Conservation (phyloP, 2,888 invertebrate genomes). For the Neuroscelio doddi region DNA sequence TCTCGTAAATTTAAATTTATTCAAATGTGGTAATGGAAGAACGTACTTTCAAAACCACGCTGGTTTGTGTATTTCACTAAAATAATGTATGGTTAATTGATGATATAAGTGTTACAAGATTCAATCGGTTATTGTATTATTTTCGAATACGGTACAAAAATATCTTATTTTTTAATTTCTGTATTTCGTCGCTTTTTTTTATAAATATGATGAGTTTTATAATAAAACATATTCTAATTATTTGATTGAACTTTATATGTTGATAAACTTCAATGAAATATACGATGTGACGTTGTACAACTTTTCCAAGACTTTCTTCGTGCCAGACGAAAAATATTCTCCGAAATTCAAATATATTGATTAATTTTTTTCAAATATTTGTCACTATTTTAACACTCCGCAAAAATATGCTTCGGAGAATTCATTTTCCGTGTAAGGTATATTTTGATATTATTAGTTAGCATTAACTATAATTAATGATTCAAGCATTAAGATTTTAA, state of each 20-base stretch:
- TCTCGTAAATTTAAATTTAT: conserved; percentile 26
- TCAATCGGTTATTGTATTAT: conserved; percentile 3
- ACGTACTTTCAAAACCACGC: too few species aligned
- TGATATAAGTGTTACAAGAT: too few species aligned
- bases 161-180: conserved; percentile 5
- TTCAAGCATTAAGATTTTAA: neutral
- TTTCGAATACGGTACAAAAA: neutral
- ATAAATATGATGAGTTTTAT: neutral
- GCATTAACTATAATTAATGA: neutral
- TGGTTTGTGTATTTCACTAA: too few species aligned
- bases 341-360: neutral
- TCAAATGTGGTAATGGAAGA: neutral
- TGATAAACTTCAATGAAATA: too few species aligned
- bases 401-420: too few species aligned
- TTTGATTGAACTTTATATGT: too few species aligned
- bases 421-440: too few species aligned
- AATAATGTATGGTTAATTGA: too few species aligned
- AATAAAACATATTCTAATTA: too few species aligned
- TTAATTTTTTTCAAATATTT: neutral
- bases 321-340: neutral
- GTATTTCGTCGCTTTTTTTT: conserved; percentile 2
- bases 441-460: neutral
- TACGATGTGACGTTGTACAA: conserved; percentile 2
- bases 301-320: neutral
- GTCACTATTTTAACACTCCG: too few species aligned